Conservation (phyloP, 2,797 vertebrate species). For the Chrosomus eos region DNA sequence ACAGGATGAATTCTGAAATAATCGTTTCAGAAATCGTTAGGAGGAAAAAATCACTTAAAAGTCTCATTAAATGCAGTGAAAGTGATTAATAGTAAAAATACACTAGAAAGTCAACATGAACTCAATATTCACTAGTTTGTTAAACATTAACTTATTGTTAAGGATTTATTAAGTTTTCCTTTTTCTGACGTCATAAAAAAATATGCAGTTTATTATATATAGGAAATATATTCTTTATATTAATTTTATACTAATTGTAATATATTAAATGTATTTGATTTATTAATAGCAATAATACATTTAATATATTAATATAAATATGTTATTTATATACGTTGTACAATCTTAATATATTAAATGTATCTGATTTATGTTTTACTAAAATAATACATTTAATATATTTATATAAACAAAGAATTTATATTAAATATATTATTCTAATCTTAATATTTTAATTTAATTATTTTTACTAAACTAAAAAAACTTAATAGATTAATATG, state of each 20-base stretch:
- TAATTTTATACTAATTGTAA: background rate
- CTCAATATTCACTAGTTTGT: background rate
- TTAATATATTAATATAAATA: background rate
- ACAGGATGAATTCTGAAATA: constrained; percentile 19
- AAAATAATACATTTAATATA: background rate
- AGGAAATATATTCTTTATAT: background rate
- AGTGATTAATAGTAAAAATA: background rate
- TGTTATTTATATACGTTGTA: background rate
- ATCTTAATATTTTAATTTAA: background rate
- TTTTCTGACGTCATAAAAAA: background rate
- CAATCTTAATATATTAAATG: background rate
- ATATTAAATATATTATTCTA: background rate
- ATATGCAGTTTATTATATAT: background rate
- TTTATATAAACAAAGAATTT: background rate
- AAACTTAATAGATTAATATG: too few species aligned
- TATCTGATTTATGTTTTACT: background rate
- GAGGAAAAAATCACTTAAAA: background rate
- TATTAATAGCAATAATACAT: background rate
- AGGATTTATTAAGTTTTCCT: background rate
- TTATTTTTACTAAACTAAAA: background rate
- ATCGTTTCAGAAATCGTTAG: constrained; percentile 18
- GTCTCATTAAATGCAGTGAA: background rate
- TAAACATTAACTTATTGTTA: background rate
- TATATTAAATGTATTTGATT: background rate
- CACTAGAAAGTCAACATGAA: constrained; percentile 39